Percentiles rank a stretch among this genome's conserved stretches.
phyloP scores from a whole-genome alignment of 2,888 invertebrate genomes.

The Flabesymbios commensalis region DNA sequence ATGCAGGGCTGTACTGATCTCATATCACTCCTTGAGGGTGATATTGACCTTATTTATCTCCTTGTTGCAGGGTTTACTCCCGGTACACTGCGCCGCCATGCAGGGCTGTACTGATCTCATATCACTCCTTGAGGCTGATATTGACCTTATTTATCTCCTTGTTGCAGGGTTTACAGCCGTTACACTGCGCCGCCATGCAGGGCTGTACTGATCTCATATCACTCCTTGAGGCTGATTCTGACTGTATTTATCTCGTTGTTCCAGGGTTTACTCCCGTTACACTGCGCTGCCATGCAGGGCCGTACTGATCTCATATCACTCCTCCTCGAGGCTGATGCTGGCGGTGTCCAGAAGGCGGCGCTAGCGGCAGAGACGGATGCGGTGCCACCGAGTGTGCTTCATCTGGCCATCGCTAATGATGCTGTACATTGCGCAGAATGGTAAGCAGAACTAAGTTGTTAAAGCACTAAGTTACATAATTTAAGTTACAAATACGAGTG shows the following conservation, averaged over 20 bases:
- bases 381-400: slow-evolving; percentile 50
- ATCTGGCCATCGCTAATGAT: slow-evolving; percentile 55
- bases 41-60: too few species aligned
- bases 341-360: slow-evolving; percentile 40
- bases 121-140: slow-evolving; percentile 46
- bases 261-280: slow-evolving; percentile 55
- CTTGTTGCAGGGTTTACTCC: slow-evolving; percentile 49
- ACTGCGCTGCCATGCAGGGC: slow-evolving; percentile 60
- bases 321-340: slow-evolving; percentile 45
- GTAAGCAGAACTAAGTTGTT: slow-evolving; percentile 38
- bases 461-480: too few species aligned
- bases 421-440: slow-evolving; percentile 51
- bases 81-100: slow-evolving; percentile 60
- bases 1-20: slow-evolving; percentile 59
- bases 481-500: too few species aligned
- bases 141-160: too few species aligned
- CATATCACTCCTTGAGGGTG: too few species aligned
- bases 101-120: slow-evolving; percentile 56
- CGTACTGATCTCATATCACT: slow-evolving; percentile 51
- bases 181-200: slow-evolving; percentile 60
- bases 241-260: too few species aligned
- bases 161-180: slow-evolving; percentile 51
- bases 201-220: slow-evolving; percentile 54
- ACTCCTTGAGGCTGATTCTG: slow-evolving; percentile 46
- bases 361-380: slow-evolving; percentile 42